Evolutionary conservation across 2,888 invertebrate species (phyloP), one percentile per base, ranked within the genome.

Genomic region (Dolomedes plantarius): DNA sequence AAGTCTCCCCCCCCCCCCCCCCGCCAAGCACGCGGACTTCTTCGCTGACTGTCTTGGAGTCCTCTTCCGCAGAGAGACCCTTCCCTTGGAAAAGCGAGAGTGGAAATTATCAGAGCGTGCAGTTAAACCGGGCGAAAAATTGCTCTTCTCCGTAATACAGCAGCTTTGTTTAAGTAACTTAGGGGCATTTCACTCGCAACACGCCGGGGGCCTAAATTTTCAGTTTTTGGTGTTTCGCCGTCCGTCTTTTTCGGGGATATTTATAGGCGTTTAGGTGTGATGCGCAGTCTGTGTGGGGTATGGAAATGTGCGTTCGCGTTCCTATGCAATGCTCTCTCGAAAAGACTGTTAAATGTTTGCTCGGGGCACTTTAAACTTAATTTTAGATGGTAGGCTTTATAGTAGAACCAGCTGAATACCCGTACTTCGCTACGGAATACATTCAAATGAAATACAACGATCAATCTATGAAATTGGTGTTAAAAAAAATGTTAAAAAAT

Each of bases 91-190:
- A 31, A 69, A 29, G 50, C 28, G 62, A 56, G 71, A 65, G 76
- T 46, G 72, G 71, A 50, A 77, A 62, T 85, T 77, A 85, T 77
- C 77, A 85, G 83, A 64, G 83, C 83, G 73, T 85, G 77, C 77
- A 77, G 83, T 85, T 85, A 50, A 85, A 85, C 83, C 83, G 56
- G 77, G 50, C 83, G 83, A 50, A 56, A 85, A 85, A 85, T 85
- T 85, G 83, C 73, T 50, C 77, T 83, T 77, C 36, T 73, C 67
- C 73, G 77, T 85, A 72, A 72, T 77, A 67, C 72, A 65, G 76
- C 31, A 68, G 41, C 77, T 69, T 72, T 67, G 67, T 78, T 82
- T 85, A 85, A 85, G 77, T 77, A 85, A 73, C 83, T 65, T 23
- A 62, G 67, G 19, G 64, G 83, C 83, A 85, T 77, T 77, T 73